Evolutionary conservation across 2,797 vertebrate genomes (phyloP), one percentile per base, ranked within the genome.

Genomic region (Pseudochirops corinnae): DNA sequence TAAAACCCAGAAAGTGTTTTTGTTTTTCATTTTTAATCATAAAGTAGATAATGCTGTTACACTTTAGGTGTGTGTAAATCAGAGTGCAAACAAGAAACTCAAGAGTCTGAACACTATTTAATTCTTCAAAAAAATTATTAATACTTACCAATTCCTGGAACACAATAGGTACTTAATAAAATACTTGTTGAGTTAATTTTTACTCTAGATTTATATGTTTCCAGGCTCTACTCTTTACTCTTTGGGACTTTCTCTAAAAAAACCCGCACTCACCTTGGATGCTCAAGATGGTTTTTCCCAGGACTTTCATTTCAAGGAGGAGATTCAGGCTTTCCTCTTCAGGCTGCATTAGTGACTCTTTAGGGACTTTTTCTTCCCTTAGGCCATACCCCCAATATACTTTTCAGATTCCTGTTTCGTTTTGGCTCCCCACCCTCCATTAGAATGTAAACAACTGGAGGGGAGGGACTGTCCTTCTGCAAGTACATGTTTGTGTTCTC

Each of bases 1-100:
- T 96, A 92, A 95, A 93, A 94, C 1, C 56, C 55, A 95, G 50
- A 90, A 95, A 92, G 53, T 91, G 4, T 60, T 55, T 95, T 94
- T 33, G 62, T 67, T 67, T 39, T 74, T 74, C n/a, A 74, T 21
- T 39, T 39, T 74, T 74, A n/a, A 87, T 93, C 5, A 50, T 24
- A 92, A 31, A 5, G 82, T 50, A 93, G 5, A n/a, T 55, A 93
- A 92, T 93, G 4, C 3, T 82, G 24, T 46, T 92, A 58, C 0
- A 50, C 1, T 46, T 56, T 60, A 50, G 56, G 10, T 56, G 6
- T 46, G 28, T 46, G 28, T 46, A 92, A n/a, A 57, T 46, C 29
- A 95, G 33, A 91, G 55, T 56, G 3, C 26, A 96, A 96, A 16
- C 90, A 33, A 95, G 46, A 94, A 82, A 91, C 29, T 92, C 26